Evolutionary conservation across 37 sponge, comb jelly and placozoan species (phyloP).

Genomic region (Crambe crambe): DNA sequence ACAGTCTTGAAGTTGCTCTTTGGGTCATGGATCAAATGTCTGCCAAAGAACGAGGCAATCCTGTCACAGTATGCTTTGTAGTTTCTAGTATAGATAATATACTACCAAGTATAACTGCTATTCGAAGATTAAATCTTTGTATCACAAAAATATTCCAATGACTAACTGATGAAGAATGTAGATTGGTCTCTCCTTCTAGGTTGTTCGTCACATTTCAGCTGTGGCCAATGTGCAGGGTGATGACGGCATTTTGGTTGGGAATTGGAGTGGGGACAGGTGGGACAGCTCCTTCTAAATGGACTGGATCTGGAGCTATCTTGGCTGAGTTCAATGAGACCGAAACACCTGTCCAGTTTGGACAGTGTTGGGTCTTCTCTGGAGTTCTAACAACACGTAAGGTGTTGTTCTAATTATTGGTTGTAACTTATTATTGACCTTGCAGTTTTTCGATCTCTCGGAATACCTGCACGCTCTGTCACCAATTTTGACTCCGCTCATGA

Average conservation of each 20-base stretch:
- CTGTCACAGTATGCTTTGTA: slow-evolving; percentile 8
- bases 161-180: no score
- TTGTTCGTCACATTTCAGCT: slow-evolving; percentile 37
- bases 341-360: slow-evolving; percentile 66
- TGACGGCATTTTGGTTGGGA: slow-evolving; percentile 60
- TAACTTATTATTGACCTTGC: neutral
- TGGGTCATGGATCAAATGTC: slow-evolving; percentile 20
- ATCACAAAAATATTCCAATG: no score
- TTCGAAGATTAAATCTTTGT: no score
- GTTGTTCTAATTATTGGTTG: neutral
- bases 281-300: slow-evolving; percentile 58
- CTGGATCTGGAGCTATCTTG: slow-evolving; percentile 72
- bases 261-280: slow-evolving; percentile 70
- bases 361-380: slow-evolving; percentile 87
- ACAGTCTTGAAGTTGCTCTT: slow-evolving; percentile 46
- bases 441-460: slow-evolving; percentile 60
- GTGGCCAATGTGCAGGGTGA: slow-evolving; percentile 30
- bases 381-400: slow-evolving; percentile 62
- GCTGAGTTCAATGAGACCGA: slow-evolving; percentile 41
- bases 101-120: no score
- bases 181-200: no score
- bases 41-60: slow-evolving; percentile 20
- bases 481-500: slow-evolving; percentile 84
- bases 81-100: no score
- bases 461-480: slow-evolving; percentile 78